phyloP scores from a whole-genome alignment of 2,113 vertebrate species.

The Crotalus horridus region DNA sequence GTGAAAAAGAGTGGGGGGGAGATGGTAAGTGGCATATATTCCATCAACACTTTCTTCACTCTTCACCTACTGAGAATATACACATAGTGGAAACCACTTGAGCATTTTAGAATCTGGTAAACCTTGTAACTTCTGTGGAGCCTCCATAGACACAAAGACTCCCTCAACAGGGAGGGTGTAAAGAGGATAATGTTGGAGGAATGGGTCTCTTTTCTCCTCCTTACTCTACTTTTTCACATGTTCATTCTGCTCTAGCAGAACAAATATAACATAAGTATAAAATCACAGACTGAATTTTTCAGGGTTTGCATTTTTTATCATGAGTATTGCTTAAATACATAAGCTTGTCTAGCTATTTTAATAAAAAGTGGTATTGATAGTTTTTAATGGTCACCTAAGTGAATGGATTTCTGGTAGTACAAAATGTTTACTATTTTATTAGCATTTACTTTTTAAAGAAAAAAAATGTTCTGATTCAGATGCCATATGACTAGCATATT shows the following conservation, averaged over 20 bases:
- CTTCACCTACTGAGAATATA: neutral
- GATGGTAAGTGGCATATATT: neutral
- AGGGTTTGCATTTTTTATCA: neutral
- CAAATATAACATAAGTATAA: neutral
- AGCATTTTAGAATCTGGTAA: neutral
- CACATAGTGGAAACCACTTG: neutral
- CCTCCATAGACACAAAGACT: neutral
- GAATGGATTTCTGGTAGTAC: neutral
- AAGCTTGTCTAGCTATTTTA: neutral
- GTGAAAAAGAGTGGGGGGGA: neutral
- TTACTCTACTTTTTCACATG: neutral
- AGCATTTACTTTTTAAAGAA: neutral
- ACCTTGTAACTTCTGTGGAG: neutral
- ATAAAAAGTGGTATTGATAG: neutral
- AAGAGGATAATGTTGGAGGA: neutral
- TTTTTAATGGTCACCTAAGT: neutral
- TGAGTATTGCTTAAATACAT: neutral
- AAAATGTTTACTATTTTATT: neutral
- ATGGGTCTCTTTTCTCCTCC: neutral
- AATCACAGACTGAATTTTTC: neutral
- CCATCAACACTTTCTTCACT: neutral
- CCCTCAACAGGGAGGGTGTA: neutral
- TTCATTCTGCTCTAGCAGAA: neutral
- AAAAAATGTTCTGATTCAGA: neutral
- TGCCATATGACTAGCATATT: slow-evolving; percentile 25